Conservation (phyloP, 2,113 vertebrate species). For the Tapirus terrestris region DNA sequence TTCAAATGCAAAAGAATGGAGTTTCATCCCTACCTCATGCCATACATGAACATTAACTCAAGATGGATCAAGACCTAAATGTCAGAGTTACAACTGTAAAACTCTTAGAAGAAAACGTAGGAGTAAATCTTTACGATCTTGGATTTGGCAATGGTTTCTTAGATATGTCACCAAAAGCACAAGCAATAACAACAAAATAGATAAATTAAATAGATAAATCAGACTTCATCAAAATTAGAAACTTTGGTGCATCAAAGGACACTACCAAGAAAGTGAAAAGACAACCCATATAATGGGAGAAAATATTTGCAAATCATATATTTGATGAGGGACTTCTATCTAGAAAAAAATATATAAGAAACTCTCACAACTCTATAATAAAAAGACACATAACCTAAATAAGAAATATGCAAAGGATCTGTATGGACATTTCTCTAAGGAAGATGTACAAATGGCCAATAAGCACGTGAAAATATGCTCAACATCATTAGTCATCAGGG, state of each 20-base stretch:
- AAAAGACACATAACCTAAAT: background rate
- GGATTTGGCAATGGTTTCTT: background rate
- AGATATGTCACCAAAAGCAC: background rate
- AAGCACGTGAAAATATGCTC: background rate
- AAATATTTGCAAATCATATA: background rate
- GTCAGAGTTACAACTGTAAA: background rate
- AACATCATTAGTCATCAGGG: background rate
- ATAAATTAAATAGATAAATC: background rate
- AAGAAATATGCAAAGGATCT: background rate
- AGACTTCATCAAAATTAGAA: background rate
- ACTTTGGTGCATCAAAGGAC: background rate
- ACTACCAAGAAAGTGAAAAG: background rate
- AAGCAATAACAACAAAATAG: background rate
- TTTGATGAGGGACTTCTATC: background rate
- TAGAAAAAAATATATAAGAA: background rate
- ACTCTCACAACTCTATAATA: background rate
- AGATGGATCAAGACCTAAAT: background rate
- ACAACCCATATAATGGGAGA: background rate
- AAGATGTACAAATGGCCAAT: background rate
- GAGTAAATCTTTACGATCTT: background rate
- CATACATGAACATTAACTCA: background rate
- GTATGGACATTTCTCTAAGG: background rate
- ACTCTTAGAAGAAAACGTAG: background rate
- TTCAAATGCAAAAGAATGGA: background rate
- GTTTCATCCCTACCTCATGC: background rate